phyloP scores from a whole-genome alignment of 2,888 invertebrate genomes.

The Leucophora obtusa region DNA sequence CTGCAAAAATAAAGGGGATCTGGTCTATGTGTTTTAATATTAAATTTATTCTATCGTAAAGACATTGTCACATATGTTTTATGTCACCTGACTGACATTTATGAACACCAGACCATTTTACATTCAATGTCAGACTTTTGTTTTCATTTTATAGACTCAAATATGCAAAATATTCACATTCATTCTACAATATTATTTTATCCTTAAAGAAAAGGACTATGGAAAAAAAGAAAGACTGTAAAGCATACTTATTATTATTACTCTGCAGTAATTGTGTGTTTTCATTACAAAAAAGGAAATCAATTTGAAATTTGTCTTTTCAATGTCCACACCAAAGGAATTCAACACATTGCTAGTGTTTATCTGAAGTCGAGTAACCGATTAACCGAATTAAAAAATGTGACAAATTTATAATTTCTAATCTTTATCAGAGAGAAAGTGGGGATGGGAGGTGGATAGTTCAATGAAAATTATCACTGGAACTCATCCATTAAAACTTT shows the following conservation, averaged over 20 bases:
- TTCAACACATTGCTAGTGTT: neutral
- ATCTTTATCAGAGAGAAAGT: too few species aligned
- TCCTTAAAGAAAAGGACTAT: slow-evolving; percentile 33
- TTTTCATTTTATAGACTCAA: slow-evolving; percentile 45
- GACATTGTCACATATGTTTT: slow-evolving; percentile 58
- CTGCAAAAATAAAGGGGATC: neutral
- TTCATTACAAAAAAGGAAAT: slow-evolving; percentile 49
- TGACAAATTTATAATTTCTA: too few species aligned
- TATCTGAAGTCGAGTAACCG: neutral
- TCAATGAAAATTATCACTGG: too few species aligned
- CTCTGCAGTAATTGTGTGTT: slow-evolving; percentile 44
- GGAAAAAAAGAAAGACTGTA: neutral
- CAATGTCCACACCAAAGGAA: neutral
- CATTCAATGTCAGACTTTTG: slow-evolving; percentile 29
- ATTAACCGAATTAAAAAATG: too few species aligned
- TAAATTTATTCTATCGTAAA: slow-evolving; percentile 40
- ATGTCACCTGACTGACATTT: slow-evolving; percentile 67
- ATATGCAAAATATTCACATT: slow-evolving; percentile 6
- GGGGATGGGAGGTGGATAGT: too few species aligned
- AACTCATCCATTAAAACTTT: too few species aligned
- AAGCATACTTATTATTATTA: slow-evolving; percentile 41
- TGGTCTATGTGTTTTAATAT: slow-evolving; percentile 28
- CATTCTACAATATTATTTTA: slow-evolving; percentile 21
- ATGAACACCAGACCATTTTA: slow-evolving; percentile 50
- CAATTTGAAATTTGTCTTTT: slow-evolving; percentile 34